These are phyloP conservation scores for Slavum lentiscoides DNA, from an alignment of 2,888 invertebrate genomes.

Conservation along the genomic window DNA sequence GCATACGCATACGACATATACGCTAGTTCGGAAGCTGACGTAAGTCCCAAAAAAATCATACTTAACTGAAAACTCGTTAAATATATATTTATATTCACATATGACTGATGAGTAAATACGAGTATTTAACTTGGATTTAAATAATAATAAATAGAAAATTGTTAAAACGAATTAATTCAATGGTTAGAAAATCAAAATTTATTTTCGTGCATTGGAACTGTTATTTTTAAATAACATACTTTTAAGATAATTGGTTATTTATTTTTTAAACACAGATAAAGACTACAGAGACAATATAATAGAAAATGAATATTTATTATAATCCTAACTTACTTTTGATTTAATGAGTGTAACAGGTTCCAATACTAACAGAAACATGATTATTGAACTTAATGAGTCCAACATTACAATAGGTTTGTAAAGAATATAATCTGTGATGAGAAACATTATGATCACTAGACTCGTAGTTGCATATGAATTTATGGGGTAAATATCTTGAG, in stretches of 20 bases:
- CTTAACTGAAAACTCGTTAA: constrained; percentile 59
- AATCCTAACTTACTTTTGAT: constrained; percentile 65
- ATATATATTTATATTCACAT: not conserved
- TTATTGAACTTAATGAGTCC: constrained; percentile 74
- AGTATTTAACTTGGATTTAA: too few species aligned
- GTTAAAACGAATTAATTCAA: too few species aligned
- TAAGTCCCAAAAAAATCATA: constrained; percentile 79
- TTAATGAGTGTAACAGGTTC: constrained; percentile 73
- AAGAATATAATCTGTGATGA: constrained; percentile 78
- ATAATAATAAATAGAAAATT: too few species aligned
- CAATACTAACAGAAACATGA: constrained; percentile 75
- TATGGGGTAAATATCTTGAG: constrained; percentile 80
- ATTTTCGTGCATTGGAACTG: too few species aligned
- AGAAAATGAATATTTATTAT: too few species aligned
- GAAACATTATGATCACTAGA: constrained; percentile 74
- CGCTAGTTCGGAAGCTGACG: constrained; percentile 86
- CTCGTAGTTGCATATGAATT: constrained; percentile 83
- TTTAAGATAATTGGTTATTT: too few species aligned
- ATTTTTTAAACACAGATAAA: too few species aligned
- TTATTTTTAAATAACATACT: too few species aligned
- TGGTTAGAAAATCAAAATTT: too few species aligned
- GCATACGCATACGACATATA: constrained; percentile 93
- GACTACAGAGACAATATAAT: too few species aligned
- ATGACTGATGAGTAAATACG: too few species aligned
- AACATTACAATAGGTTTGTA: constrained; percentile 87